phyloP scores from a whole-genome alignment of 2,113 vertebrate genomes.

The Percopsis transmontana region DNA sequence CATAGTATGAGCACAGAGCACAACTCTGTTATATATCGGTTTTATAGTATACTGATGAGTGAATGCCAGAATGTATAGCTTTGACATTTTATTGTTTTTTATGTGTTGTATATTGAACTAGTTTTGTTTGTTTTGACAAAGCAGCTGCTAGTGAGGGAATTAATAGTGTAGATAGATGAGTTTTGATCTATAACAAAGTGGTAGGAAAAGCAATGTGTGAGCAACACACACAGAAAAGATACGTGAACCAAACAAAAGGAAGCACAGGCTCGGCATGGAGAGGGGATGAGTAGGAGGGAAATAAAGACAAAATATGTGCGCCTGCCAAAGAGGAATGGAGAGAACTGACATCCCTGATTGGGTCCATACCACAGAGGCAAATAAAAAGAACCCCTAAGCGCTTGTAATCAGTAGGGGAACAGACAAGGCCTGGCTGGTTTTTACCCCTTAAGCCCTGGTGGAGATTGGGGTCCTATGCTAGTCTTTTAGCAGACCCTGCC shows the following conservation, averaged over 20 bases:
- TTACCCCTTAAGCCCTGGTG: conserved; percentile 69
- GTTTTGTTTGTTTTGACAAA: no score
- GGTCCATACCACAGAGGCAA: conserved; percentile 68
- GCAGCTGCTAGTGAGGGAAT: no score
- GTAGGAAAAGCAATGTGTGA: conserved; percentile 26
- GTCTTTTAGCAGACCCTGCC: conserved; percentile 62
- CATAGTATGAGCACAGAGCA: no score
- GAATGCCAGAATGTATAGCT: no score
- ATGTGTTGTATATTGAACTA: no score
- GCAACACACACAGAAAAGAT: conserved; percentile 36
- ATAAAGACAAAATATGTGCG: conserved; percentile 36
- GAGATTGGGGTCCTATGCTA: conserved; percentile 68
- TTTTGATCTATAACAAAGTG: conserved; percentile 1
- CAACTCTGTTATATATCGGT: no score
- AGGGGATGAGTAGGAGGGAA: conserved; percentile 32
- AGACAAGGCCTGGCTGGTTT: conserved; percentile 69
- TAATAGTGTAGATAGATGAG: no score
- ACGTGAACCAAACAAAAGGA: conserved; percentile 37
- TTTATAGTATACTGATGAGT: no score
- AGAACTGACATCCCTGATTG: conserved; percentile 68
- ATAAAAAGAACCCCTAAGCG: conserved; percentile 72
- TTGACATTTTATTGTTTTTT: no score
- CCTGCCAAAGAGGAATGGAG: conserved; percentile 54
- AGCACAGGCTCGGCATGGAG: conserved; percentile 40
- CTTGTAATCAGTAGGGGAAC: conserved; percentile 77